A percentile compares a stretch with the other conserved stretches of the same genome.
Conservation (phyloP, 2,888 invertebrate genomes). For the Uloborus plumipes region DNA sequence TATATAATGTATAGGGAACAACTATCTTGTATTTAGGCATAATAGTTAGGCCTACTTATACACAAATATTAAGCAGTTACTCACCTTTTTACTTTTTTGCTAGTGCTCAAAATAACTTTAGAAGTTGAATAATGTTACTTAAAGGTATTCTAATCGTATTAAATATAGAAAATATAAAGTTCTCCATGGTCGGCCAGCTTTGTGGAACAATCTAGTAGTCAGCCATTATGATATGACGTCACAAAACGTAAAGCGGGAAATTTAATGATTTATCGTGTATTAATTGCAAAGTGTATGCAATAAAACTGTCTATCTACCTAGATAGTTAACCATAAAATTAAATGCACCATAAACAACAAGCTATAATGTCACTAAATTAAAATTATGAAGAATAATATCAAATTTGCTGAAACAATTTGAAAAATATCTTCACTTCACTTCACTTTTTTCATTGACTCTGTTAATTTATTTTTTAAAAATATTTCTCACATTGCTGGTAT, state of each 20-base stretch:
- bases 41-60: slow-evolving; percentile 53
- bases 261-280: slow-evolving; percentile 8
- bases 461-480: no score
- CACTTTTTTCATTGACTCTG: no score
- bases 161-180: slow-evolving; percentile 16
- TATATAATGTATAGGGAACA: background rate
- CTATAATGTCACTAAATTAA: no score
- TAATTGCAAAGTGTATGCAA: no score
- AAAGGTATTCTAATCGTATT: slow-evolving; percentile 2
- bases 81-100: slow-evolving; percentile 28
- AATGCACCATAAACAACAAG: no score
- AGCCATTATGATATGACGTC: slow-evolving; percentile 56
- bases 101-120: slow-evolving; percentile 25
- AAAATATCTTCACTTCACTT: no score
- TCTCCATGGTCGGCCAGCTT: slow-evolving; percentile 18
- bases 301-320: no score
- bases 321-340: no score
- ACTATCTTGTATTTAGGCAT: slow-evolving; percentile 18
- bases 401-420: no score
- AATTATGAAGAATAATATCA: no score
- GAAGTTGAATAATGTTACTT: slow-evolving; percentile 3
- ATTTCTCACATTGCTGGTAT: no score
- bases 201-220: slow-evolving; percentile 40
- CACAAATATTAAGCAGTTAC: slow-evolving; percentile 13
- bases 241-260: slow-evolving; percentile 36